These are phyloP conservation scores for Drosophila eugracilis DNA, from an alignment of 1,140 invertebrate species.

Conservation along the genomic window DNA sequence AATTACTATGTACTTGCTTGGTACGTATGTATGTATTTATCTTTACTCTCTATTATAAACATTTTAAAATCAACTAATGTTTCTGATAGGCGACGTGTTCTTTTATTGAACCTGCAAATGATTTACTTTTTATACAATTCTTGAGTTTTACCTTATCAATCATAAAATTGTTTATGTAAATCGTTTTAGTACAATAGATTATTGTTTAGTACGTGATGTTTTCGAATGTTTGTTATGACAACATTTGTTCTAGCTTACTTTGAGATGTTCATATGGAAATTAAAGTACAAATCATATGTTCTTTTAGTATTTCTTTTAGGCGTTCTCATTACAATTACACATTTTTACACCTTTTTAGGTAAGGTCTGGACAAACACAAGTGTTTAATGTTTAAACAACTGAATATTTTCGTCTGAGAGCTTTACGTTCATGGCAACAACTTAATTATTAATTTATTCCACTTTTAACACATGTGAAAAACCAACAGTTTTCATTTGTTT, in stretches of 20 bases:
- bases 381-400: constrained; percentile 65
- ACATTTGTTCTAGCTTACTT: background rate
- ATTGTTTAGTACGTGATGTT: too few species aligned
- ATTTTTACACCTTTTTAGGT: constrained; percentile 6
- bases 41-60: constrained; percentile 1
- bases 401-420: constrained; percentile 16
- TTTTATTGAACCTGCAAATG: constrained; percentile 4
- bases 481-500: background rate
- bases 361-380: constrained; percentile 51
- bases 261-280: too few species aligned
- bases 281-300: too few species aligned
- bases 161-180: background rate
- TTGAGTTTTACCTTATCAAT: background rate
- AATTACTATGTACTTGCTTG: background rate
- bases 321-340: background rate
- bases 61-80: constrained; percentile 8
- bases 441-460: constrained; percentile 22
- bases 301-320: background rate
- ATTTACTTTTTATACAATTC: background rate
- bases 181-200: too few species aligned
- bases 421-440: constrained; percentile 18
- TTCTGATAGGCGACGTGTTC: background rate
- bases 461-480: background rate
- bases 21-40: too few species aligned
- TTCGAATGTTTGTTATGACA: background rate